Percentiles rank a stretch among this genome's conserved stretches.
Conservation (phyloP, 2,797 vertebrate genomes). For the Cetoscarus ocellatus region DNA sequence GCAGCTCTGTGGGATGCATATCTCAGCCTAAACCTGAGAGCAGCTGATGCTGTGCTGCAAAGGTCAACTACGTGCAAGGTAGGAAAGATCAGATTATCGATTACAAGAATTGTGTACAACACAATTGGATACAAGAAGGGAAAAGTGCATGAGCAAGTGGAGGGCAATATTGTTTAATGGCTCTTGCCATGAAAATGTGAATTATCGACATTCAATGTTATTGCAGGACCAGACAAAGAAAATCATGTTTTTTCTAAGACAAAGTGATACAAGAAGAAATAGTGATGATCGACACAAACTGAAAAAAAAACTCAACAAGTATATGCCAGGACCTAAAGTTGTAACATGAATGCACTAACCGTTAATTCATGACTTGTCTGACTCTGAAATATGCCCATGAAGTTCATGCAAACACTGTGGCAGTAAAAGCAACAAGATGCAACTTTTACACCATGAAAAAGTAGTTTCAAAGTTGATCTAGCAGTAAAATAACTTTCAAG, state of each 20-base stretch:
- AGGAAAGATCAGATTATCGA: constrained; percentile 1
- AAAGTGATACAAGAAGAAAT: background rate
- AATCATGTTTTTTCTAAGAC: background rate
- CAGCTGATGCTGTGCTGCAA: constrained; percentile 14
- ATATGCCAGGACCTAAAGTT: no score
- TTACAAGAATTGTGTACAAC: background rate
- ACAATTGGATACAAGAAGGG: background rate
- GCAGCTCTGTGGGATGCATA: constrained; percentile 16
- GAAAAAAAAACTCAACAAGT: background rate
- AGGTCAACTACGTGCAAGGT: constrained; percentile 21
- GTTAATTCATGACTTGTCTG: background rate
- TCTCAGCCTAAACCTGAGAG: constrained; percentile 7
- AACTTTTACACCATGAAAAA: no score
- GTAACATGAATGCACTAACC: no score
- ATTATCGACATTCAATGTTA: background rate
- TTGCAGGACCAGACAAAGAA: background rate
- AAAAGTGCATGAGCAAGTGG: no score
- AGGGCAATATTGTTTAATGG: no score
- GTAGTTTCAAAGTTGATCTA: no score
- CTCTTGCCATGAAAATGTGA: no score
- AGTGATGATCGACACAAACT: background rate
- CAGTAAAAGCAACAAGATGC: no score
- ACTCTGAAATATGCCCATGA: no score
- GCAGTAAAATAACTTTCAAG: no score
- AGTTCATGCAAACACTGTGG: no score